Conservation (phyloP, 2,888 invertebrate species). For the Pseudococcus longispinus region DNA sequence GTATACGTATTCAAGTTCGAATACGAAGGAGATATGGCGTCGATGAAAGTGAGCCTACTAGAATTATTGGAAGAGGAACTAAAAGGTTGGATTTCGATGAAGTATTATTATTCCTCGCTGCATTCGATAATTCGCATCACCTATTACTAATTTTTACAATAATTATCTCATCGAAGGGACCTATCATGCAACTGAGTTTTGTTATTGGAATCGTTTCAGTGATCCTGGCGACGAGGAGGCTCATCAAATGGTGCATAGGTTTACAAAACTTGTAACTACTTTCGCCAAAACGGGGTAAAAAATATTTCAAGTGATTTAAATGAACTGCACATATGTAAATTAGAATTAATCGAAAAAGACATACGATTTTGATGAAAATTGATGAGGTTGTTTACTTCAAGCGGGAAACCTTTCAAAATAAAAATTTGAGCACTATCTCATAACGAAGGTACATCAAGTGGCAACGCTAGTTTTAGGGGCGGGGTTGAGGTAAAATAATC, state of each 20-base stretch:
- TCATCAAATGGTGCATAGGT: neutral
- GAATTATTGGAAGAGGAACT: neutral
- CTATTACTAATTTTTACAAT: neutral
- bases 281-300: slow-evolving; percentile 33
- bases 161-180: neutral
- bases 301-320: neutral
- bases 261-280: neutral
- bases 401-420: too few relatives aligned
- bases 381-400: too few relatives aligned
- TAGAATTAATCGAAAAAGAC: too few relatives aligned
- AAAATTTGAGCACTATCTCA: too few relatives aligned
- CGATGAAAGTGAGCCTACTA: neutral
- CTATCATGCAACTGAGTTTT: neutral
- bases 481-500: too few relatives aligned
- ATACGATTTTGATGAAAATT: too few relatives aligned
- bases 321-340: too few relatives aligned
- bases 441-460: too few relatives aligned
- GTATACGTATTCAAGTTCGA: neutral
- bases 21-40: neutral
- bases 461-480: too few relatives aligned
- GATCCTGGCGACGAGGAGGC: neutral
- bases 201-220: neutral
- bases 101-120: neutral
- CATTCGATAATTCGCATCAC: neutral
- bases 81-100: neutral